These are phyloP conservation scores for Sula dactylatra DNA, from an alignment of 2,113 vertebrate species.

Conservation along the genomic window DNA sequence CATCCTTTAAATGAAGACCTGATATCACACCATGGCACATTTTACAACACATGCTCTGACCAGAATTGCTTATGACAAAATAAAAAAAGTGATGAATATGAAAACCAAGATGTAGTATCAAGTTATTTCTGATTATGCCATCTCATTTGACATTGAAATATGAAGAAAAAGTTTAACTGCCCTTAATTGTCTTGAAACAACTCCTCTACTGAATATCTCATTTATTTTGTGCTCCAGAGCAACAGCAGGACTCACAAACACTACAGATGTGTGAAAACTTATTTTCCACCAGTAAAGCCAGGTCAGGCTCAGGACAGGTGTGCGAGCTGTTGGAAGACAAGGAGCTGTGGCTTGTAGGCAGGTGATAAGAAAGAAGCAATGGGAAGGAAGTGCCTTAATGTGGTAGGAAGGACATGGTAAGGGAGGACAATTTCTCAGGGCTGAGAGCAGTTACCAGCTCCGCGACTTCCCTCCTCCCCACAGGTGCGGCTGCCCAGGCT, in stretches of 20 bases:
- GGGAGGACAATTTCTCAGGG: background rate
- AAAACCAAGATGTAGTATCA: background rate
- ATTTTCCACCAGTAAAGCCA: background rate
- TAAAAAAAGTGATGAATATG: background rate
- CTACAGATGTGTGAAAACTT: background rate
- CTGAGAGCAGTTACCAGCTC: background rate
- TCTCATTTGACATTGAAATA: background rate
- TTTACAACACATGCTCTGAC: background rate
- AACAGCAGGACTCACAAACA: background rate
- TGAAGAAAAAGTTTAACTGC: background rate
- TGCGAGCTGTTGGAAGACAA: background rate
- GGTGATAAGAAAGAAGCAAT: background rate
- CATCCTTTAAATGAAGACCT: background rate
- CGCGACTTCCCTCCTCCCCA: accelerated
- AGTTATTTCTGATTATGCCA: background rate
- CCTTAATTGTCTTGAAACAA: background rate
- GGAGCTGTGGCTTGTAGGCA: background rate
- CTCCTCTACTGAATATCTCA: background rate
- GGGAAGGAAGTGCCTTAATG: background rate
- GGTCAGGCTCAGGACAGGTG: background rate
- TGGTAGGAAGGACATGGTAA: background rate
- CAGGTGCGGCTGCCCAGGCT: background rate
- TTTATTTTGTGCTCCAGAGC: background rate
- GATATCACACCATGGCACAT: background rate
- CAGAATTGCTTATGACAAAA: background rate